Evolutionary conservation across 1,140 invertebrate genomes (phyloP), one percentile per base, ranked within the genome.

Genomic region (Hycleus phaleratus): DNA sequence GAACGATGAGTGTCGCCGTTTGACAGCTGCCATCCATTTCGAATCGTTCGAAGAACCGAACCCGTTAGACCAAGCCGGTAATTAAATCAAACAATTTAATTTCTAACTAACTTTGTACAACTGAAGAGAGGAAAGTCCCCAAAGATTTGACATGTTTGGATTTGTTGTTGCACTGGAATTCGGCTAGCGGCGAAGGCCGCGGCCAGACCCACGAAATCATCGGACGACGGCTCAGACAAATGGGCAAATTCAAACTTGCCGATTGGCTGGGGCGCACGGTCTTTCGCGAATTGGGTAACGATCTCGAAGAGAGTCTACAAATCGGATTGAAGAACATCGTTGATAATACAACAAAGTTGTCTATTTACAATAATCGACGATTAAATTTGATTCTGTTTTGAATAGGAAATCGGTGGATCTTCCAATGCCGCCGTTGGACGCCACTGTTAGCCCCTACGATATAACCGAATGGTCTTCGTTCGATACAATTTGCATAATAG

Each of bases 211-310:
- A 84, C 59, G 76, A 78, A 60, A 51, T 71, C 25, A 51, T 84
- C 5, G 68, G 69, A 38, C 76, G 74, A 39, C 74, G 81, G 59
- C 64, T 85, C 7, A 72, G 77, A 26, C 81, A 83, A 73, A 69
- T 85, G 46, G 76, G 75, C 58, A 78, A 75, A 62, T 59, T 61
- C 4, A 75, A 82, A 58, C 61, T 85, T 55, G 81, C 82, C 1
- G 74, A 83, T 66, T 84, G 81, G 81, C 61, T 85, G 1, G 78
- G 81, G 6, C 77, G 70, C 55, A 78, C 75, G 3, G 76, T 79
- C 2, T 84, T 84, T 69, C 69, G 76, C 52, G 71, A 82, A 60
- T 66, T 84, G 42, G 76, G 77, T 9, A 73, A 74, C 57, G 79
- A 83, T 65, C 68, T 85, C 42, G 72, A 79, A 65, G 73, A 75